Evolutionary conservation across 35 echinoderm and acorn worm genomes (phyloP), one percentile per base, ranked within the genome.

Genomic region (Anneissia japonica): DNA sequence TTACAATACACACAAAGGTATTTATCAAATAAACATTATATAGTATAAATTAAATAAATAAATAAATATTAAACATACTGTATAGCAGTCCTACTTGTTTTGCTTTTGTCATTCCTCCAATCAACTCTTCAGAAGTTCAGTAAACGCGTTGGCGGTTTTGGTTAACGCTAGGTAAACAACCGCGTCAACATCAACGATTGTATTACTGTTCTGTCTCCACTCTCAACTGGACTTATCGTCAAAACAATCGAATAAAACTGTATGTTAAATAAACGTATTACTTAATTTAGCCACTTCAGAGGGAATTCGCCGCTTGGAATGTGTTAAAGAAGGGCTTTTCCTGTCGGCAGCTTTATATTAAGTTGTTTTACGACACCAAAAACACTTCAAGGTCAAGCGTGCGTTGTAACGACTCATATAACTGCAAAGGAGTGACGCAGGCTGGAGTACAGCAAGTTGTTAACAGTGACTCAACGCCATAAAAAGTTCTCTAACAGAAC

Each of bases 201-300:
- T n/a, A 12, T 64, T 64, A 64, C 6, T 64, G n/a, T n/a, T 19
- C 51, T 19, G 51, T 9, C 19, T 19, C 1, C 40, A 64, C 11
- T 64, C 9, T 64, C 7, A 64, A 9, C 9, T 23, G 2, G 51
- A 23, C 51, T 16, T 64, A 64, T 64, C 51, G 21, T 64, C 51
- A 64, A 64, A 64, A 64, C 51, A 64, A 64, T 64, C 51, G 51
- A 64, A 64, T 64, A 64, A 64, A 64, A 64, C 21, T 64, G 51
- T 64, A 64, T 64, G 51, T 64, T 64, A 64, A 64, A 64, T 64
- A 64, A 64, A 64, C 51, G 51, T 64, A 64, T 64, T 64, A 64
- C 51, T 64, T 64, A 64, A 64, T 64, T 64, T 64, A 64, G 7
- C 51, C 51, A 64, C 51, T 64, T 64, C 51, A 64, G 1, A 64